Evolutionary conservation across 2,888 invertebrate species (phyloP), one percentile per base, ranked within the genome.

Genomic region (Mesopsocus fuscifrons): DNA sequence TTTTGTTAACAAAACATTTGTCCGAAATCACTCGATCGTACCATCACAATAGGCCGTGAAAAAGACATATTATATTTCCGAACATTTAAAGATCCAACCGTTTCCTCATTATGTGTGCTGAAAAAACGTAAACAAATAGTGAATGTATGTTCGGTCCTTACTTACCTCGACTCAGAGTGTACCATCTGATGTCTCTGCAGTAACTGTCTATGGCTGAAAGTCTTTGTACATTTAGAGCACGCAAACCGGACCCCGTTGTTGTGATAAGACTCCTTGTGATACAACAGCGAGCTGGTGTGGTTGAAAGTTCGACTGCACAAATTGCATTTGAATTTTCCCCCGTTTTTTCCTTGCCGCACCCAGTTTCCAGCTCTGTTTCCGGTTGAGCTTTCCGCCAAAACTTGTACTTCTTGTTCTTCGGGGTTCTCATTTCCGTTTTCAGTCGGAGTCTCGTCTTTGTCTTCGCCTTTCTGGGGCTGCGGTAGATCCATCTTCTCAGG

Each of bases 181-280:
- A 85, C 73, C 50, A 81, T 56, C 65, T 88, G 73, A 68, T 94
- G 81, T 49, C 79, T 66, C 55, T 75, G 71, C 49, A 84, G 61
- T 42, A 81, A 61, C 54, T 77, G 77, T 49, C 74, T 74, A 57
- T 79, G 79, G 50, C 74, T 73, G 62, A 85, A 87, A 44, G 68
- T 64, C 58, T 79, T 81, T 41, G 72, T 70, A 59, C 85, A 85
- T 53, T 76, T 74, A 53, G 68, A 70, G 58, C 84, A 84, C 30
- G 77, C 73, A 57, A 74, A 83, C 46, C 74, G 68, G 42, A 73
- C 66, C 1, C 70, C 71, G 41, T 72, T 71, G 53, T 62, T 70
- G 61, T 79, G 79, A 50, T 71, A 74, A 0, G 77, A 71, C 54
- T 76, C 73, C 53, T 74, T 73, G 59, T 82, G 82, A 59, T 82